Evolutionary conservation across 2,113 vertebrate genomes (phyloP), one percentile per base, ranked within the genome.

Genomic region (Eptatretus burgeri): DNA sequence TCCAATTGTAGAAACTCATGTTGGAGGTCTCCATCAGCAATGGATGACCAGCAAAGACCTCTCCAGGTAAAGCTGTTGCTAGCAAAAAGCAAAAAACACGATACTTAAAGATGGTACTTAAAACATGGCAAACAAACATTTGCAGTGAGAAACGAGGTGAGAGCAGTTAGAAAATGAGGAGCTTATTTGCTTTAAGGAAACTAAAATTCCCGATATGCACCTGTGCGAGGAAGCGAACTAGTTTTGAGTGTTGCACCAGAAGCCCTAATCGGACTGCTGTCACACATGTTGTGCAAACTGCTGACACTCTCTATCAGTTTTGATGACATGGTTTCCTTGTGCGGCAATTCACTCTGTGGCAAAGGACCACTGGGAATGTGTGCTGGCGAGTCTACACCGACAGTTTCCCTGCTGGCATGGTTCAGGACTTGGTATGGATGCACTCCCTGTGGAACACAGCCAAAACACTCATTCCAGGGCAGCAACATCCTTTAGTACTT

Each of bases 1-100:
- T 96, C 91, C 91, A 98, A 72, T 95, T 95, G 73, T 98, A 98
- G 71, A 98, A 96, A 70, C 89, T 94, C 77, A 93, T 85, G 2
- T 85, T 81, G 13, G 83, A 85, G 0, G 91, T 88, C 70, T 93
- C 87, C 2, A 87, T 80, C 18, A 98, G 74, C 69, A 98, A 75
- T 51, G 91, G 89, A 70, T 98, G 88, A 65, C 93, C 89, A 1
- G 87, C 86, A 65, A 96, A 69, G 76, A 89, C 79, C 64, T 94
- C 89, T 13, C 82, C 76, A 64, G 81, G 82, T 70, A 80, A 64
- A 7, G 77, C 78, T 65, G 84, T 85, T 41, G 79, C 86, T 93
- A 70, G 5, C 69, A 63, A 64, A 60, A 60, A 13, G 13, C 5
- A 65, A 65, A 50, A 10, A 56, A 41, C 19, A 50, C 14, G 52